phyloP scores from a whole-genome alignment of 2,888 invertebrate genomes.

The Heliothis peltigera region DNA sequence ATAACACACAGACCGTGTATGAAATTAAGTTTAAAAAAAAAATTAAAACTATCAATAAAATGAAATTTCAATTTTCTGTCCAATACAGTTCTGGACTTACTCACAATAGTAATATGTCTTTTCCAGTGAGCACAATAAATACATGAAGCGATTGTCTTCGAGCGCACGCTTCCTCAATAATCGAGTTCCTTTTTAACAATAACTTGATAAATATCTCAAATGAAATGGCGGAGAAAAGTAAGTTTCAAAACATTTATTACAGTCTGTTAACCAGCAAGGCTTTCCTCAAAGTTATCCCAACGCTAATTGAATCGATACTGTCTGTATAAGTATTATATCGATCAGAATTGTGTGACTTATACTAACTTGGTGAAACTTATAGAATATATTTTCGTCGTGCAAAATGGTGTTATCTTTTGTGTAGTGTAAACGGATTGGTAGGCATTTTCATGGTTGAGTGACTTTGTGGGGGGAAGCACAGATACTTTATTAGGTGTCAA shows the following conservation, averaged over 20 bases:
- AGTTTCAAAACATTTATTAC: slow-evolving; percentile 55
- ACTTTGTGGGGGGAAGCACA: slow-evolving; percentile 33
- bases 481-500: slow-evolving; percentile 49
- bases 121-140: no score
- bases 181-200: slow-evolving; percentile 24
- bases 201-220: slow-evolving; percentile 37
- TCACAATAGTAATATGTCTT: no score
- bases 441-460: slow-evolving; percentile 46
- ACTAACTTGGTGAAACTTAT: slow-evolving; percentile 34
- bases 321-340: slow-evolving; percentile 37
- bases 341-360: slow-evolving; percentile 51
- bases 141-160: background rate
- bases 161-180: background rate
- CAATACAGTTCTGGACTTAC: no score
- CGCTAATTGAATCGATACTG: slow-evolving; percentile 56
- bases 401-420: slow-evolving; percentile 46
- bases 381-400: slow-evolving; percentile 36
- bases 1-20: no score
- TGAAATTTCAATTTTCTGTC: no score
- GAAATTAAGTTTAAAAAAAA: no score
- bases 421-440: slow-evolving; percentile 35
- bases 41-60: no score
- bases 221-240: slow-evolving; percentile 41
- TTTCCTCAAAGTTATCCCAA: slow-evolving; percentile 50
- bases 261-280: slow-evolving; percentile 55